These are phyloP conservation scores for Eudasyphora cyanicolor DNA, from an alignment of 2,888 invertebrate genomes.

Conservation along the genomic window DNA sequence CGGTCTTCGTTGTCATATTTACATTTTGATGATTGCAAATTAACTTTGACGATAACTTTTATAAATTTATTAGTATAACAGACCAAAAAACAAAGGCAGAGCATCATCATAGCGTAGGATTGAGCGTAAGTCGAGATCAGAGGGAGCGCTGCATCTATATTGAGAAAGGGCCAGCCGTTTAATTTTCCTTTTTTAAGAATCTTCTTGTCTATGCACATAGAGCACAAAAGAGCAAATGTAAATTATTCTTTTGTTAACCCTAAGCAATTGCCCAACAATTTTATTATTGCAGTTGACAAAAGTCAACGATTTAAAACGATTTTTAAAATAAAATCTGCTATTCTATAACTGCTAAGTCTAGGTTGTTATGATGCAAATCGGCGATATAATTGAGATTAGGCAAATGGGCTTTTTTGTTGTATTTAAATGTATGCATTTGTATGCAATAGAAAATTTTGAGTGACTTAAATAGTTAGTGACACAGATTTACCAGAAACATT, in stretches of 20 bases:
- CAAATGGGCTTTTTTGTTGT: too few species aligned
- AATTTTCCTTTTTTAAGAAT: neutral
- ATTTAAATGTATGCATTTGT: neutral
- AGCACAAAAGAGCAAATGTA: slow-evolving; percentile 9
- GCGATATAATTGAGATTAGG: neutral
- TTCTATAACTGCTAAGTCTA: neutral
- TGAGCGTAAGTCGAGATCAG: neutral
- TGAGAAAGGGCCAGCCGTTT: neutral
- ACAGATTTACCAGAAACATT: too few species aligned
- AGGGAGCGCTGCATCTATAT: neutral
- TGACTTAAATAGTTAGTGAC: too few species aligned
- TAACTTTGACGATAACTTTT: slow-evolving; percentile 57
- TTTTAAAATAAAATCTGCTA: neutral
- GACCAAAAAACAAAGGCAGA: neutral
- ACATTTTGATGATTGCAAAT: slow-evolving; percentile 66
- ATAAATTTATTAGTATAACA: slow-evolving; percentile 30
- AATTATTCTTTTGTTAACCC: slow-evolving; percentile 14
- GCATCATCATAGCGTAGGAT: neutral
- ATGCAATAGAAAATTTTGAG: neutral
- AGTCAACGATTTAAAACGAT: neutral
- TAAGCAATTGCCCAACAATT: neutral
- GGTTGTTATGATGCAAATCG: neutral
- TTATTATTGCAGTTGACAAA: neutral
- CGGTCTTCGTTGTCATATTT: slow-evolving; percentile 39
- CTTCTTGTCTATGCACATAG: neutral